Evolutionary conservation across 2,797 vertebrate species (phyloP), one percentile per base, ranked within the genome.

Genomic region (Acrossocheilus wenchowensis): DNA sequence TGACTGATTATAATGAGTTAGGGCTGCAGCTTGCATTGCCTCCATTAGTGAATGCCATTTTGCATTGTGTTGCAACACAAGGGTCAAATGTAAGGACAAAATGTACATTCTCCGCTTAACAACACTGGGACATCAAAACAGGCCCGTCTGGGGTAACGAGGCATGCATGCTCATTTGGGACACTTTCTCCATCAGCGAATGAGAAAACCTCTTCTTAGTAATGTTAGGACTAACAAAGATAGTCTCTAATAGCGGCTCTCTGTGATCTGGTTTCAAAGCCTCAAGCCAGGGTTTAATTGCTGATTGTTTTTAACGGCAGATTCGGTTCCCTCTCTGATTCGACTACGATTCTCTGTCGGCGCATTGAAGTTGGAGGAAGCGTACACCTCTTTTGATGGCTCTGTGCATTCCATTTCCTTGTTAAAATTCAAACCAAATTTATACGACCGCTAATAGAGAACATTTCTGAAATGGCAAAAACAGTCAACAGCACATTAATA

Each of bases 261-360:
- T 91, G 84, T 87, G 83, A 90, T 91, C 82, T 78, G 6, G 50
- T 90, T 91, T 91, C 89, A 91, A 89, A 90, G 87, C 74, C 74
- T 68, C 69, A 12, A 73, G 26, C 81, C 81, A 74, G 50, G 68
- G 54, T 69, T 84, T 89, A 87, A 89, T 89, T 84, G 88, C 71
- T 77, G 41, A 75, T 75, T 81, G 81, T 77, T 86, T 88, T 85
- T 60, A 88, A 88, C 43, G 8, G 36, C 69, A 57, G 78, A 87
- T 87, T 89, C 50, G 48, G 48, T 64, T 82, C 62, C 45, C 52
- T 23, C 64, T 23, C 43, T 5, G 45, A 64, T 74, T 81, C 23
- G 7, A 60, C 66, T 64, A 83, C 36, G 62, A 73, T 78, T 74
- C 80, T n/a, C 78, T 83, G 81, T 82, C 52, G 43, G 77, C 81